These are phyloP conservation scores for Zelostemma sp. DNA, from an alignment of 1,140 invertebrate genomes.

Conservation along the genomic window DNA sequence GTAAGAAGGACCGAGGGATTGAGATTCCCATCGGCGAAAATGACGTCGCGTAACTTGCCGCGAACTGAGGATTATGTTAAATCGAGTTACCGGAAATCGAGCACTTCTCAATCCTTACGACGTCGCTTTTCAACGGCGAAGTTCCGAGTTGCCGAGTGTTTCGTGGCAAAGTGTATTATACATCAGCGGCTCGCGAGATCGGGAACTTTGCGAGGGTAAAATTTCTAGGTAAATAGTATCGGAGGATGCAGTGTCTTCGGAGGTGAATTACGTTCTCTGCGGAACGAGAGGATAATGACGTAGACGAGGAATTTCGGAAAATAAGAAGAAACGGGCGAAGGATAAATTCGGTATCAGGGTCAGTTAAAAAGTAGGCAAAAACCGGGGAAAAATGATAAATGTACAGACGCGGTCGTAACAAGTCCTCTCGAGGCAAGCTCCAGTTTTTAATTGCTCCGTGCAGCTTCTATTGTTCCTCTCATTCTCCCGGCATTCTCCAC, in stretches of 20 bases:
- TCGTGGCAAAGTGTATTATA: conserved; percentile 47
- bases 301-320: too few species aligned
- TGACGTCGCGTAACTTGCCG: conserved; percentile 24
- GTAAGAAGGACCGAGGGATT: background rate
- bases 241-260: too few species aligned
- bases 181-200: conserved; percentile 45
- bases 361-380: conserved; percentile 33
- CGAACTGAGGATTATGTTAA: conserved; percentile 29
- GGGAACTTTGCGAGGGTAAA: conserved; percentile 49
- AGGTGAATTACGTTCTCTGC: background rate
- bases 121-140: conserved; percentile 41
- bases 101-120: conserved; percentile 47
- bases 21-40: background rate
- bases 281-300: background rate
- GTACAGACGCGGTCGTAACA: conserved; percentile 59
- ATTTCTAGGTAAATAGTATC: conserved; percentile 22
- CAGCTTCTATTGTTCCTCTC: conserved; percentile 29
- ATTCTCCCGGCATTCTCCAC: conserved; percentile 23
- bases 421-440: conserved; percentile 61
- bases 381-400: conserved; percentile 62
- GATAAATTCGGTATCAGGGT: conserved; percentile 37
- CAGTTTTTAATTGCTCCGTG: conserved; percentile 65
- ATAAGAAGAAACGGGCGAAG: conserved; percentile 31
- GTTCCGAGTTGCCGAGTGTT: conserved; percentile 42
- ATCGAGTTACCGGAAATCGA: conserved; percentile 38